These are phyloP conservation scores for Mionectes olivaceus DNA, from an alignment of 2,797 vertebrate genomes.

Conservation along the genomic window DNA sequence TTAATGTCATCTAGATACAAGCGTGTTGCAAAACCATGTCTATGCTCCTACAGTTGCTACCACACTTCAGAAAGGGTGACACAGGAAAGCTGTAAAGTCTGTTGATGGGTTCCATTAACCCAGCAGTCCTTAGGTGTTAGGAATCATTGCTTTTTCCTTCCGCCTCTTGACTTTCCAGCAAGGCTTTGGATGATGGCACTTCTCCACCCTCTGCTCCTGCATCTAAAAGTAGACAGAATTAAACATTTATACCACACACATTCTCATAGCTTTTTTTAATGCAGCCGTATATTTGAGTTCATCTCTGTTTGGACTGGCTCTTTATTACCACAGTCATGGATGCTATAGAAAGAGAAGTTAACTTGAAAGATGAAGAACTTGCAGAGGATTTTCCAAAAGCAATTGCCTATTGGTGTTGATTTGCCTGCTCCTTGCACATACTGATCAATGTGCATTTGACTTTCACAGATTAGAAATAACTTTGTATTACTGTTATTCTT, in stretches of 20 bases:
- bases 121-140: constrained; percentile 46
- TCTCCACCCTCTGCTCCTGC: constrained; percentile 76
- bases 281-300: background rate
- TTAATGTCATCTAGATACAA: constrained; percentile 34
- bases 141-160: constrained; percentile 69
- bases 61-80: constrained; percentile 36
- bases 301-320: background rate
- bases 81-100: constrained; percentile 29
- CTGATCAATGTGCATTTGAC: background rate
- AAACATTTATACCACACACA: background rate
- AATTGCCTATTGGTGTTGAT: background rate
- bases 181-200: constrained; percentile 66
- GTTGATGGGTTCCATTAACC: background rate
- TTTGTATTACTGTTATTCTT: background rate
- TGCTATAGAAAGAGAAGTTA: background rate
- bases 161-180: constrained; percentile 59
- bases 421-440: background rate
- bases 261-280: background rate
- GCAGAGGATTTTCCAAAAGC: background rate
- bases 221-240: constrained; percentile 57
- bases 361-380: background rate
- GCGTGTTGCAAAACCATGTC: constrained; percentile 34
- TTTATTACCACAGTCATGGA: background rate
- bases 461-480: background rate
- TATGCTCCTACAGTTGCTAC: constrained; percentile 49